phyloP scores from a whole-genome alignment of 2,797 vertebrate species.

The Hafferia zeledoni region DNA sequence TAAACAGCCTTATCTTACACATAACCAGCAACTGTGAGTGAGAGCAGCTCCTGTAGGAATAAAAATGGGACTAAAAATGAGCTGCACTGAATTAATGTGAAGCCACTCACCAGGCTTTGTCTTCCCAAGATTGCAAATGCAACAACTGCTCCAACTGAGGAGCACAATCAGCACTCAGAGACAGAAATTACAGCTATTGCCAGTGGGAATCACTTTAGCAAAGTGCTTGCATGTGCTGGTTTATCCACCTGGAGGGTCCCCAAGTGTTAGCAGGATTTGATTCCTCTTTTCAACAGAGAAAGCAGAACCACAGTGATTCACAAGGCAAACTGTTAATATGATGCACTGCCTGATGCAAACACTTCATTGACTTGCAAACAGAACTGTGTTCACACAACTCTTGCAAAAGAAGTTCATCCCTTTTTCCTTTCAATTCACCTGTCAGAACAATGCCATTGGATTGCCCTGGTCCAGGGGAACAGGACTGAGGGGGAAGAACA shows the following conservation, averaged over 20 bases:
- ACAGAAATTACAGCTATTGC: neutral
- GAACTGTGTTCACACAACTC: neutral
- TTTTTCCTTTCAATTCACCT: neutral
- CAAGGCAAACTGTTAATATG: neutral
- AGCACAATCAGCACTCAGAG: neutral
- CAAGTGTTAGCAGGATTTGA: neutral
- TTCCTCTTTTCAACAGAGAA: neutral
- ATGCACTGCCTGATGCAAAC: neutral
- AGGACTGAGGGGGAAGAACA: rapidly evolving
- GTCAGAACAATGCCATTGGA: neutral
- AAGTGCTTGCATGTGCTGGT: neutral
- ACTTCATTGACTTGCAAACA: neutral
- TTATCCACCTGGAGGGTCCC: neutral
- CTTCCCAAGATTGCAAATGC: neutral
- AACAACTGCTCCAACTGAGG: neutral
- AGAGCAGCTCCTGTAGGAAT: neutral
- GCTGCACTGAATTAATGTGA: neutral
- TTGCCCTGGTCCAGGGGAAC: neutral
- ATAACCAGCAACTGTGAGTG: neutral
- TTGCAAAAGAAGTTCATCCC: neutral
- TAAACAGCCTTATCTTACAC: neutral
- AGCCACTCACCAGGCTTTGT: neutral
- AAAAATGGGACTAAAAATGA: neutral
- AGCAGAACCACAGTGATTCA: neutral
- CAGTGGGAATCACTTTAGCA: neutral